phyloP scores from a whole-genome alignment of 2,888 invertebrate genomes.

The Sphaeridia pumilis region DNA sequence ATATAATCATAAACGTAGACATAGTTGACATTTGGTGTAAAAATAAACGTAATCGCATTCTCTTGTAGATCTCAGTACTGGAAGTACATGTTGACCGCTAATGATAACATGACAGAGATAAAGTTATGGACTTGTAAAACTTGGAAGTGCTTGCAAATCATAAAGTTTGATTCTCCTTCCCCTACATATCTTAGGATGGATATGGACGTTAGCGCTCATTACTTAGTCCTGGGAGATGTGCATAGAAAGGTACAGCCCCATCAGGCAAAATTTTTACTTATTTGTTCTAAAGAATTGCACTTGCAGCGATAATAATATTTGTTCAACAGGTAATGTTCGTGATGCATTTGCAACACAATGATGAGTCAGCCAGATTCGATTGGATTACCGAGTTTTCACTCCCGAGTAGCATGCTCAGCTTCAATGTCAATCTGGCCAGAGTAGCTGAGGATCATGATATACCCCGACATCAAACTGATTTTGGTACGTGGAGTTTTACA shows the following conservation, averaged over 20 bases:
- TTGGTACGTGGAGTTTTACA: conserved; percentile 12
- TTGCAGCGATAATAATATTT: conserved; percentile 3
- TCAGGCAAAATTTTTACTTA: background rate
- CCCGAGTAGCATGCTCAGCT: conserved; percentile 76
- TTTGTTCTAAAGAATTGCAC: conserved; percentile 1
- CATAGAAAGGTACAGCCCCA: conserved; percentile 52
- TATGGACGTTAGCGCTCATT: conserved; percentile 71
- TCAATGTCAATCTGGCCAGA: conserved; percentile 72
- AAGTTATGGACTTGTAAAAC: conserved; percentile 91
- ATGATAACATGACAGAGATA: conserved; percentile 75
- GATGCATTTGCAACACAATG: conserved; percentile 51
- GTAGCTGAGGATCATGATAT: conserved; percentile 25
- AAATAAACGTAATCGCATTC: background rate
- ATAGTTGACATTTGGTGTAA: background rate
- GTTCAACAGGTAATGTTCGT: conserved; percentile 61
- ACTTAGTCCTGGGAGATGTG: conserved; percentile 77
- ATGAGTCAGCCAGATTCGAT: conserved; percentile 54
- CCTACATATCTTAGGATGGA: conserved; percentile 30
- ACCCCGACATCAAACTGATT: conserved; percentile 16
- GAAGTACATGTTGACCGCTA: conserved; percentile 89
- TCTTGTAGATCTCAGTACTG: conserved; percentile 61
- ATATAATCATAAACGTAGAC: too few species aligned
- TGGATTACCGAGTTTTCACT: conserved; percentile 75
- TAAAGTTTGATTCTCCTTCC: conserved; percentile 50
- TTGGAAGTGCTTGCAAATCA: conserved; percentile 86